Evolutionary conservation across 2,113 vertebrate genomes (phyloP).

Genomic region (Ochotona curzoniae): DNA sequence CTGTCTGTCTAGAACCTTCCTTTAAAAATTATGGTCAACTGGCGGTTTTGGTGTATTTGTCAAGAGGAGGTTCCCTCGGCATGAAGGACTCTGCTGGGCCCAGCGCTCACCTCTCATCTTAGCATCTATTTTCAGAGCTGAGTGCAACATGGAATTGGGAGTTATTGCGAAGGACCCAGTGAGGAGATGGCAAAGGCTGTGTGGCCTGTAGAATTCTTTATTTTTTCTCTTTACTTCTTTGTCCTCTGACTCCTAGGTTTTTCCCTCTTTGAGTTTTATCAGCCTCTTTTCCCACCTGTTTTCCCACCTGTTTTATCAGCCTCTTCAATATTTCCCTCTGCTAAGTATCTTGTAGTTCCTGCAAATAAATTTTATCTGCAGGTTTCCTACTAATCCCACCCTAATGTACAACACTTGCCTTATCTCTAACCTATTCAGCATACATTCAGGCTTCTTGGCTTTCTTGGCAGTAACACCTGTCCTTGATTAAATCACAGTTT

Average conservation of each 20-base stretch:
- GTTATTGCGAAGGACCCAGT: constrained; percentile 1
- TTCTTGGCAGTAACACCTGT: background rate
- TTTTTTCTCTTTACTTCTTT: background rate
- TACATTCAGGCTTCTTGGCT: background rate
- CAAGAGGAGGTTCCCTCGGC: background rate
- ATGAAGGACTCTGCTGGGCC: background rate
- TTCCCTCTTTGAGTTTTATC: constrained; percentile 8
- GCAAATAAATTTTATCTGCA: background rate
- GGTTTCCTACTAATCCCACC: background rate
- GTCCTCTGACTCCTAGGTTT: background rate
- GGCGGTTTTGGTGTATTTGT: background rate
- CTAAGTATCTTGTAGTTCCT: background rate
- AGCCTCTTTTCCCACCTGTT: background rate
- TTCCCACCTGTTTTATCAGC: background rate
- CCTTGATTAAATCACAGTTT: constrained; percentile 6
- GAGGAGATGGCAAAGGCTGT: background rate
- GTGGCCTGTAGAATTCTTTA: background rate
- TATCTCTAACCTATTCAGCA: constrained; percentile 12
- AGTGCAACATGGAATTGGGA: background rate
- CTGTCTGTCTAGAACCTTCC: constrained; percentile 47
- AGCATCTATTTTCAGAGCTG: background rate
- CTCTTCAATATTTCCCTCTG: background rate
- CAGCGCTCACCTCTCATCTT: background rate
- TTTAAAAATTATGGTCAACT: background rate
- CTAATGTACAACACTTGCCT: background rate